These are phyloP conservation scores for Sesamia inferens DNA, from an alignment of 2,888 invertebrate species.

Conservation along the genomic window DNA sequence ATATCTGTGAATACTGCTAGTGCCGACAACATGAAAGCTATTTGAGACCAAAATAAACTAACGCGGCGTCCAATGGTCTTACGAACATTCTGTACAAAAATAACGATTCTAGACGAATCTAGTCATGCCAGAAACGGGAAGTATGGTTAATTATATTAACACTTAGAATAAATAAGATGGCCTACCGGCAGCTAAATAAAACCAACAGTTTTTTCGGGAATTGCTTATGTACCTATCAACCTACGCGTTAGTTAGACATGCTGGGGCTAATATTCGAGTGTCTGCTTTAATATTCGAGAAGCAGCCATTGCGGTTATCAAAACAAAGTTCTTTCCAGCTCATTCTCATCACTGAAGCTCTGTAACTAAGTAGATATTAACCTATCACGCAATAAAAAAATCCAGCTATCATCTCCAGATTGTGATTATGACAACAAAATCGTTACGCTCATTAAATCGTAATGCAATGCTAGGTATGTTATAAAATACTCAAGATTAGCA, in stretches of 20 bases:
- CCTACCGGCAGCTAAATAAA: not conserved
- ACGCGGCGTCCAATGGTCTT: slow-evolving; percentile 70
- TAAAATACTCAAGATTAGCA: slow-evolving; percentile 20
- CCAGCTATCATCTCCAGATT: slow-evolving; percentile 8
- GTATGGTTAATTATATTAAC: slow-evolving; percentile 4
- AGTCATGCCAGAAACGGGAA: slow-evolving; percentile 23
- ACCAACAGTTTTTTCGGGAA: not conserved
- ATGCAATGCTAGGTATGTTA: slow-evolving; percentile 27
- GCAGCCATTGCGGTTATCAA: not conserved
- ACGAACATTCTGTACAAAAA: slow-evolving; percentile 65
- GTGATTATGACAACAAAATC: slow-evolving; percentile 23
- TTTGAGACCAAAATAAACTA: slow-evolving; percentile 72
- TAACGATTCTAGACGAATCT: slow-evolving; percentile 72
- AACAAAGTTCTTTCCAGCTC: not conserved
- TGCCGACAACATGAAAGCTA: slow-evolving; percentile 54
- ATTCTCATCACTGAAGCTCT: not conserved
- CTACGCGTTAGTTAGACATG: not conserved
- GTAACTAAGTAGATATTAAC: not conserved
- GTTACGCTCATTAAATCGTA: slow-evolving; percentile 38
- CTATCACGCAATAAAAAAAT: slow-evolving; percentile 9
- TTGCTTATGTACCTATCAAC: not conserved
- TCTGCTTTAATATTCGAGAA: slow-evolving; percentile 6
- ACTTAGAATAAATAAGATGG: not conserved
- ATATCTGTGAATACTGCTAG: slow-evolving; percentile 67
- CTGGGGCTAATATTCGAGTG: not conserved